A percentile compares a stretch with the other conserved stretches of the same genome.
These are phyloP conservation scores for Eretmocerus hayati DNA, from an alignment of 2,888 invertebrate species.

Conservation along the genomic window DNA sequence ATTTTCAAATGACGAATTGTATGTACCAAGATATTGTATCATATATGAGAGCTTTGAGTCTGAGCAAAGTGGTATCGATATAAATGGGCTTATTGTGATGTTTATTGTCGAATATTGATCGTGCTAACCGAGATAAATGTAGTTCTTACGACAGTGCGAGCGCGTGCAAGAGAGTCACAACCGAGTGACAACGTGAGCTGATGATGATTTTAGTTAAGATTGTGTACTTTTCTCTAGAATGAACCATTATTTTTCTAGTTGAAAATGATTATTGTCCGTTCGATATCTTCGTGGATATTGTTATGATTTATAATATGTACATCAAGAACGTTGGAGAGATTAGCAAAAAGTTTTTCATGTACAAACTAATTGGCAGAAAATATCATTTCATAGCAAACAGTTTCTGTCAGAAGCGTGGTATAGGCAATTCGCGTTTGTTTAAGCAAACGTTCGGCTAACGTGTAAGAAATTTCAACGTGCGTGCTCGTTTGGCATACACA, in stretches of 20 bases:
- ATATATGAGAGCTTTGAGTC: constrained; percentile 25
- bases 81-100: constrained; percentile 21
- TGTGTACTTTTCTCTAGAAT: constrained; percentile 4
- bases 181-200: constrained; percentile 10
- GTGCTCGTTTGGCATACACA: too few relatives aligned
- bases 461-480: too few relatives aligned
- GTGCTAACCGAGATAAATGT: constrained; percentile 10
- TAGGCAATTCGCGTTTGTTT: too few relatives aligned
- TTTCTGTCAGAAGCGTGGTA: too few relatives aligned
- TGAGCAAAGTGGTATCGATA: constrained; percentile 21
- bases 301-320: constrained; percentile 21
- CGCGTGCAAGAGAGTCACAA: constrained; percentile 10
- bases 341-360: constrained; percentile 17
- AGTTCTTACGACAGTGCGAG: constrained; percentile 11
- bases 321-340: constrained; percentile 10
- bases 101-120: constrained; percentile 21
- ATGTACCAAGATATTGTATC: constrained; percentile 24
- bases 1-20: constrained; percentile 16
- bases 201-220: constrained; percentile 10
- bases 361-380: constrained; percentile 17
- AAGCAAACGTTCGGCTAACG: too few relatives aligned
- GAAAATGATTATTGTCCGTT: constrained; percentile 14
- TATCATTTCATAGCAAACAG: too few relatives aligned
- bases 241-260: constrained; percentile 8
- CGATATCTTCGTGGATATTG: constrained; percentile 17